phyloP scores from a whole-genome alignment of 2,888 invertebrate genomes.

The Xanthorhoe designata region DNA sequence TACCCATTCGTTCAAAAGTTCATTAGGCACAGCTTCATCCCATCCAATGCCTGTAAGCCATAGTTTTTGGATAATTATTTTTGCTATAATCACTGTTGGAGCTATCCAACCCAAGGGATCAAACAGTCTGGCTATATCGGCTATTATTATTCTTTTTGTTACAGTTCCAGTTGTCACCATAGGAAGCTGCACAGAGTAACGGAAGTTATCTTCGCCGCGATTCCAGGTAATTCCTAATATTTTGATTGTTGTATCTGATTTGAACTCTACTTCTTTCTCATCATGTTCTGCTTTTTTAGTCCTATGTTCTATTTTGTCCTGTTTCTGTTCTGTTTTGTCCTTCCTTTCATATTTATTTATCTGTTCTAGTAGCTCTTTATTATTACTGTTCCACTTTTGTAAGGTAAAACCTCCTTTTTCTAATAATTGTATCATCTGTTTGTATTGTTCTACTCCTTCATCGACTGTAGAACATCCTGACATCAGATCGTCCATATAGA shows the following conservation, averaged over 20 bases:
- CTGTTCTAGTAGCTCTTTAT: neutral
- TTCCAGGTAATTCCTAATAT: conserved; percentile 6
- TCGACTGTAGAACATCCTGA: neutral
- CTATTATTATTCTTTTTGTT: conserved; percentile 10
- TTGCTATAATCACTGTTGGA: conserved; percentile 5
- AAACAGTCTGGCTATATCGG: conserved; percentile 6
- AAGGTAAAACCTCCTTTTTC: neutral
- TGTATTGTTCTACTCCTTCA: conserved; percentile 1
- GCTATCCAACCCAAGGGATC: conserved; percentile 13
- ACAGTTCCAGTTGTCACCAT: neutral
- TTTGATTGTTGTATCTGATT: conserved; percentile 4
- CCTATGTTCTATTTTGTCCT: too few species aligned
- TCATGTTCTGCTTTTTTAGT: too few species aligned
- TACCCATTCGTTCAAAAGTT: conserved; percentile 1
- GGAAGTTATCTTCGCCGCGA: neutral
- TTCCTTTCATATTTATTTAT: neutral
- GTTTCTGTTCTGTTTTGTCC: neutral
- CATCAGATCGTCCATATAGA: conserved; percentile 1
- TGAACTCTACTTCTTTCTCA: neutral
- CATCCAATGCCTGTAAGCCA: conserved; percentile 7
- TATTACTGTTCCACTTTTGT: conserved; percentile 8
- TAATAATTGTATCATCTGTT: neutral
- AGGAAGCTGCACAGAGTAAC: neutral
- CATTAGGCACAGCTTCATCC: neutral
- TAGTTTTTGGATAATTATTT: conserved; percentile 7